phyloP scores from a whole-genome alignment of 2,797 vertebrate species.

The Mormyrus proboscirostris region DNA sequence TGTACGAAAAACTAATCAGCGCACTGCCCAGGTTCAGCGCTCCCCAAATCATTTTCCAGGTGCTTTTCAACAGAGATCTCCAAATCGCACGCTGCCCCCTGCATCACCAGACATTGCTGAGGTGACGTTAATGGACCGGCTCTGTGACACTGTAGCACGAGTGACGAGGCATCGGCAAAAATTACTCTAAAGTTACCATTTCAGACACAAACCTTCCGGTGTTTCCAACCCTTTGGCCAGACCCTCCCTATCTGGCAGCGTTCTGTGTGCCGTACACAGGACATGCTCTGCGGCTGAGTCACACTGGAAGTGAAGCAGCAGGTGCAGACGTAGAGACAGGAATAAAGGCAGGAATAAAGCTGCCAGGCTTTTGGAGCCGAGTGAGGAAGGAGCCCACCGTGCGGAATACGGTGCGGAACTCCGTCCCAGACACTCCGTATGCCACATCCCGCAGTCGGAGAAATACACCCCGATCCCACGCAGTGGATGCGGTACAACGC shows the following conservation, averaged over 20 bases:
- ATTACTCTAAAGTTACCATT: neutral
- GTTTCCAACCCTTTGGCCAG: neutral
- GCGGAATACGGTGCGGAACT: neutral
- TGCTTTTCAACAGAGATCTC: neutral
- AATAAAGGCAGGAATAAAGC: neutral
- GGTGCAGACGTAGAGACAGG: neutral
- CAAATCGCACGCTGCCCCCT: neutral
- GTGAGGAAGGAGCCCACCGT: neutral
- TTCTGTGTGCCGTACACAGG: neutral
- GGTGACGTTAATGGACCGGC: neutral
- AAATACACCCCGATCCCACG: neutral
- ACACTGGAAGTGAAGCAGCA: conserved; percentile 1
- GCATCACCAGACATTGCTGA: neutral
- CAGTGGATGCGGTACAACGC: neutral
- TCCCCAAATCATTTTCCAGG: neutral
- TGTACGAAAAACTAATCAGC: neutral
- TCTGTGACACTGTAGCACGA: neutral
- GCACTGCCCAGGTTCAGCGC: neutral
- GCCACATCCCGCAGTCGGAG: neutral
- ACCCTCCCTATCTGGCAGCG: neutral
- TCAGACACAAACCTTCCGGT: neutral
- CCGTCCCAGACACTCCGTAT: neutral
- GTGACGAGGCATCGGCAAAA: neutral
- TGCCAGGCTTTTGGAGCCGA: conserved; percentile 3
- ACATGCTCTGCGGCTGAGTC: neutral